Conservation (phyloP, 2,888 invertebrate genomes). For the Dynastes hyllus region DNA sequence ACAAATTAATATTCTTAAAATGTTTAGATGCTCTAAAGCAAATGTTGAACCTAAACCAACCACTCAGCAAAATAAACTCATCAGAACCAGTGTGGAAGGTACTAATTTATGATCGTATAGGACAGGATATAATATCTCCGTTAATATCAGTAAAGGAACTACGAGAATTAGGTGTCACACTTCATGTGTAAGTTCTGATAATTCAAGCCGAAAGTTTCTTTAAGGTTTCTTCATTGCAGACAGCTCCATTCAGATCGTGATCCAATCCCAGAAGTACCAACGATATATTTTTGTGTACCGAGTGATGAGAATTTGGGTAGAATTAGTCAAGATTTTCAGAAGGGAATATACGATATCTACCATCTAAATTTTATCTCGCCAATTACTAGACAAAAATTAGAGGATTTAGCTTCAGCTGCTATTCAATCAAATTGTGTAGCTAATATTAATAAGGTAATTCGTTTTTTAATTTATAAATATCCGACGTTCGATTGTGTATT, state of each 20-base stretch:
- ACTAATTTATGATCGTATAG: constrained; percentile 94
- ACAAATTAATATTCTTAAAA: constrained; percentile 56
- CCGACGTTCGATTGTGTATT: not conserved
- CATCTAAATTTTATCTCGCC: constrained; percentile 98
- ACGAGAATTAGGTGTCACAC: constrained; percentile 95
- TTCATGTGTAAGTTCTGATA: constrained; percentile 89
- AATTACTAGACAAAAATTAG: constrained; percentile 92
- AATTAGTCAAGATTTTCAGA: constrained; percentile 92
- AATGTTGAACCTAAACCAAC: constrained; percentile 95
- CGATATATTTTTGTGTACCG: constrained; percentile 97
- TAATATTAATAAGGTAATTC: constrained; percentile 87
- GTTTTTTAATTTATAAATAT: not conserved
- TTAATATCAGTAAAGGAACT: constrained; percentile 96
- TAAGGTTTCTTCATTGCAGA: constrained; percentile 71
- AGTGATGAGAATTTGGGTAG: constrained; percentile 96
- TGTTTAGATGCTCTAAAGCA: constrained; percentile 90
- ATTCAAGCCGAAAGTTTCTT: constrained; percentile 27
- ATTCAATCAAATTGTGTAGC: constrained; percentile 93
- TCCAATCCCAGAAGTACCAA: constrained; percentile 98
- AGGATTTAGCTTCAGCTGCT: constrained; percentile 95
- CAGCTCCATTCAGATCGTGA: constrained; percentile 91
- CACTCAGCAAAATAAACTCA: constrained; percentile 82
- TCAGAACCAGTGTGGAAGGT: constrained; percentile 97
- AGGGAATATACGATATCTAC: constrained; percentile 93
- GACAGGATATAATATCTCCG: constrained; percentile 99